Evolutionary conservation across 2,888 invertebrate genomes (phyloP), one percentile per base, ranked within the genome.

Genomic region (Rhagonycha lutea): DNA sequence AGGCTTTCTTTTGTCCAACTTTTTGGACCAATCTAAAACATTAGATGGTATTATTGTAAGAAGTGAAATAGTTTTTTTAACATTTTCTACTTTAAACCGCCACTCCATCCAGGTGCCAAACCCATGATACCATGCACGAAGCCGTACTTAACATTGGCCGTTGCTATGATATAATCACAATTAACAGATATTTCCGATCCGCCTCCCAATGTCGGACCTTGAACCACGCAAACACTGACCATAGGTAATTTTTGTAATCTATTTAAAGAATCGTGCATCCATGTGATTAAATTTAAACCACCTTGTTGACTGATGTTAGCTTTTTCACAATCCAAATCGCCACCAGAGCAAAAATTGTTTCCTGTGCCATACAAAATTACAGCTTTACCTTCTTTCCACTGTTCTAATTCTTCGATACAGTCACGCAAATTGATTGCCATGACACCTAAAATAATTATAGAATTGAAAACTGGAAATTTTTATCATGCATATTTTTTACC

Each of bases 111-210:
- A 11, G 86, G 83, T 5, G 80, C 80, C 12, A 86, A 83, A 5
- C 86, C 86, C 83, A 86, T 82, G 76, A 81, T 83, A 2, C 84
- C 85, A 29, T 86, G 86, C 5, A 86, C 83, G 70, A 85, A 85
- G 4, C 85, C 85, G 67, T 81, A 82, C 77, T 83, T 81, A 5
- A 82, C 82, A 79, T 84, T 79, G 28, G 83, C 83, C 5, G 81
- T 68, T 7, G 82, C 85, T 69, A 86, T 65, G 69, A 86, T 81
- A 73, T 80, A 85, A 78, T 86, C 86, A 67, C 83, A 83, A 74
- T 81, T 82, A 7, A 83, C 75, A 0, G 85, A 78, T 23, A 86
- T 78, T 80, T 86, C 86, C 7, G 84, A 80, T 14, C 85, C 85
- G 14, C 86, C 85, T 14, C 86, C 85, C 18, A 86, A 68, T 11